Evolutionary conservation across 2,888 invertebrate species (phyloP), one percentile per base, ranked within the genome.

Genomic region (Axea sp.): DNA sequence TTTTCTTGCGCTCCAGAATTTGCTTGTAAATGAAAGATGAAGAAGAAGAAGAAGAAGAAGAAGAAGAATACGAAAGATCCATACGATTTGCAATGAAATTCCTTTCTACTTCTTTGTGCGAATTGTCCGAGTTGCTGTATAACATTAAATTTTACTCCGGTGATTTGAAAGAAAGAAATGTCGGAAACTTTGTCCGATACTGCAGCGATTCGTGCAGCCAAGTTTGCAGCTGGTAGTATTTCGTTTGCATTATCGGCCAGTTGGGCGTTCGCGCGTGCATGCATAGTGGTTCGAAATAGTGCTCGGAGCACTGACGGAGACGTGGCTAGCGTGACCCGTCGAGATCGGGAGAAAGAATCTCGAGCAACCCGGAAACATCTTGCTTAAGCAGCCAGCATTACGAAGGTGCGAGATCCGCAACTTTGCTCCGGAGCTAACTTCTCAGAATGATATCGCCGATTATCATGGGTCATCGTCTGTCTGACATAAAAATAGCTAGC

Each of bases 331-430:
- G 81, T 81, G 81, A 82, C 81, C 79, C 76, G 79, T 81, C 76
- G 71, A 73, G 80, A 82, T 81, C 82, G 77, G 71, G 74, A 76
- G 81, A 78, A 81, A 81, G 81, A 82, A 82, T 81, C 82, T 82
- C 78, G 78, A 77, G 78, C 77, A 79, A 82, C 81, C 81, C 80
- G 82, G 81, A 82, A 82, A 81, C 75, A 78, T 77, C 81, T 78
- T 81, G 78, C 78, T 77, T 79, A 83, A 83, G 82, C 79, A 80
- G 79, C 81, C 78, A 73, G 76, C 79, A 82, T 82, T 82, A 83
- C 82, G 82, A 84, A 84, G 80, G 79, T 79, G 80, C 67, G 45
- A 62, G 53, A 4, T 8, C 41, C 24, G 15, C 37, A 12, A 37
- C 55, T 28, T 11, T 7, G 37, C 37, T 30, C 31, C 30, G 14